Evolutionary conservation across 1,140 invertebrate species (phyloP), one percentile per base, ranked within the genome.

Genomic region (Ostrea edulis): DNA sequence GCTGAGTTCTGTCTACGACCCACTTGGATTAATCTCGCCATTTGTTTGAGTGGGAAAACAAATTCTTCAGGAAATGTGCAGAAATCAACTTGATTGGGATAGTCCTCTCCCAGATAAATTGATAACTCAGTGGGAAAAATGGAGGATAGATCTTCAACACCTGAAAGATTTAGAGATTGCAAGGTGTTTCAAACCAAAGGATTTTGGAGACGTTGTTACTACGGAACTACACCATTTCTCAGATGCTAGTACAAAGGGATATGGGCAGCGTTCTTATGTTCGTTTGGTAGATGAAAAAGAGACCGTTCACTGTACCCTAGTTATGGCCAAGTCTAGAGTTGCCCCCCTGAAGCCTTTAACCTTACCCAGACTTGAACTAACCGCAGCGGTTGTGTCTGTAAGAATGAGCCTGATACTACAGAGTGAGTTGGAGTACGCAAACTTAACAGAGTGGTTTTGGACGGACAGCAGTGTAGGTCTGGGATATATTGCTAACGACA

Each of bases 291-390:
- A 91, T 68, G 44, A 20, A 8, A 62, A 85, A 3, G 54, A 82
- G n/a, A 8, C 85, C 11, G 87, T 89, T 9, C 88, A 91, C 88
- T 91, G 91, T 84, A 55, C 87, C 12, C 55, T 92, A n/a, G 9
- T 92, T 0, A 90, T 90, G 68, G 88, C 68, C 9, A 92, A 91
- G 82, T 55, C 90, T 0, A 82, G 92, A 84, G 92, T 92, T 51
- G 89, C n/a, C n/a, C n/a, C n/a, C n/a, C n/a, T n/a, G n/a, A n/a
- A 89, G 44, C 55, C 81, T 9, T 55, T 90, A 3, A 92, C 89
- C 20, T 86, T 93, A 71, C 89, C 91, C 5, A n/a, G 71, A 20
- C 81, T 92, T 20, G 91, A 92, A 86, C 87, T 93, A 44, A 86
- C 85, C 53, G 91, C 89, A 53, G 91, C 91, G 22, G 54, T 90